These are phyloP conservation scores for Drosophila bifasciata DNA, from an alignment of 1,140 invertebrate genomes.

Conservation along the genomic window DNA sequence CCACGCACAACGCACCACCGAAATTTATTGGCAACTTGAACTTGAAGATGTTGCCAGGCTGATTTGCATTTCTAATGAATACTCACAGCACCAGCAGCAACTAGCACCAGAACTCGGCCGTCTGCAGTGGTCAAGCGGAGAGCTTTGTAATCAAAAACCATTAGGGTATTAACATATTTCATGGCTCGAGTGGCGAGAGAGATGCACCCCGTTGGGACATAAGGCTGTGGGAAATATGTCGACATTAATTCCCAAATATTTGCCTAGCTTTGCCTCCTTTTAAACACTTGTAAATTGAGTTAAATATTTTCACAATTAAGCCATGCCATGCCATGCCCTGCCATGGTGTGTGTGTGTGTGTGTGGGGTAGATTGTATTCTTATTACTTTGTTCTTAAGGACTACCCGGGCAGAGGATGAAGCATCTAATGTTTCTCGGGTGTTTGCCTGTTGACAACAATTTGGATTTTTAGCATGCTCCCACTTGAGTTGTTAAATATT, in stretches of 20 bases:
- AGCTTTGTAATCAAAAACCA: conserved; percentile 18
- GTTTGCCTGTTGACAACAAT: conserved; percentile 53
- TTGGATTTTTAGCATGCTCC: conserved; percentile 55
- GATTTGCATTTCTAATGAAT: conserved; percentile 75
- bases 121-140: conserved; percentile 17
- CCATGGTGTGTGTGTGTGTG: too few relatives aligned
- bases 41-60: conserved; percentile 66
- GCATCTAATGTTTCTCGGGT: conserved; percentile 31
- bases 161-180: conserved; percentile 37
- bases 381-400: conserved; percentile 15
- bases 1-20: conserved; percentile 29
- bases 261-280: background rate
- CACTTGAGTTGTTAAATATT: conserved; percentile 58
- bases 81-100: conserved; percentile 11
- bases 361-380: conserved; percentile 2
- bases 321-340: background rate
- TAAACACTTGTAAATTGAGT: conserved; percentile 22
- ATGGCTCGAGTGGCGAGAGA: conserved; percentile 13
- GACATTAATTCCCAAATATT: conserved; percentile 14
- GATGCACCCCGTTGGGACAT: conserved; percentile 22
- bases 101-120: conserved; percentile 50
- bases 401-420: conserved; percentile 5
- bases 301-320: conserved; percentile 28
- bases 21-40: conserved; percentile 74
- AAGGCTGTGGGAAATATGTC: conserved; percentile 26